These are phyloP conservation scores for Onychomys arenicola DNA, from an alignment of 2,797 vertebrate genomes.

Conservation along the genomic window DNA sequence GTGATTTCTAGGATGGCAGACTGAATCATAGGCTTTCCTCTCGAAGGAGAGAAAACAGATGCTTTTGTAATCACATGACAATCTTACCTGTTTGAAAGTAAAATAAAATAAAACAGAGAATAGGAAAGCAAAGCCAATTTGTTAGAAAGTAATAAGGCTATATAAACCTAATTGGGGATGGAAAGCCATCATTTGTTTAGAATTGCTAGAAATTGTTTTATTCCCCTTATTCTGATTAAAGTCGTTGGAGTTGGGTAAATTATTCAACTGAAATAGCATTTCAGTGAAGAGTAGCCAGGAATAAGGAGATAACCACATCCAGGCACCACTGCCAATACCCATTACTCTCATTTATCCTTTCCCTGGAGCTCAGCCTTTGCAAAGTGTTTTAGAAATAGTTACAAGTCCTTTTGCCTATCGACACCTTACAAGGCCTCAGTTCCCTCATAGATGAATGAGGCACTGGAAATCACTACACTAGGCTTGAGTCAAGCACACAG, in stretches of 20 bases:
- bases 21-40: not conserved
- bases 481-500: not conserved
- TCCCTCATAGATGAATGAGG: not conserved
- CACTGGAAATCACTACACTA: not conserved
- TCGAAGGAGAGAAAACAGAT: not conserved
- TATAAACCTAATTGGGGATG: constrained; percentile 21
- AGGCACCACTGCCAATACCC: not conserved
- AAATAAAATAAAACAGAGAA: constrained; percentile 43
- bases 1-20: constrained; percentile 6
- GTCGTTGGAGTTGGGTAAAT: not conserved
- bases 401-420: not conserved
- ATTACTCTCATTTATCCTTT: not conserved
- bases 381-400: constrained; percentile 28
- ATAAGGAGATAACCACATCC: not conserved
- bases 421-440: not conserved
- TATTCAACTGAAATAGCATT: constrained; percentile 13
- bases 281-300: not conserved
- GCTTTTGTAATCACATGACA: not conserved
- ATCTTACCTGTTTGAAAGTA: constrained; percentile 30
- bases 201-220: constrained; percentile 24
- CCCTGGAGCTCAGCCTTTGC: not conserved
- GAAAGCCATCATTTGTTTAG: constrained; percentile 30
- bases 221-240: constrained; percentile 48
- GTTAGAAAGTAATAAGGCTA: not conserved
- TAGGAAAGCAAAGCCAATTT: constrained; percentile 22